A percentile compares a stretch with the other conserved stretches of the same genome.
These are phyloP conservation scores for Leptogaster cylindrica DNA, from an alignment of 2,888 invertebrate species.

Conservation along the genomic window DNA sequence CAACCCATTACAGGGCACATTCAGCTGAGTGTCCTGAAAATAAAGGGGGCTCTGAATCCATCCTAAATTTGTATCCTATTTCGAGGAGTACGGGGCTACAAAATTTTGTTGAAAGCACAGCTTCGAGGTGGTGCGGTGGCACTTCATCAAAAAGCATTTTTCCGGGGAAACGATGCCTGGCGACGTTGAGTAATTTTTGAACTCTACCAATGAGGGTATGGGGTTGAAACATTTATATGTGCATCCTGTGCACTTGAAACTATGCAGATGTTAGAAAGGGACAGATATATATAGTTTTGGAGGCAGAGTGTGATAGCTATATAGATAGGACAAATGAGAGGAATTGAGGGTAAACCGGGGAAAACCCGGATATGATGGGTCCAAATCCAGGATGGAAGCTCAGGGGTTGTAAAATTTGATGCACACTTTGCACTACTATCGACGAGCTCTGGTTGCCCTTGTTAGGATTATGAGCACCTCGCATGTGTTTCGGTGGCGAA, in stretches of 20 bases:
- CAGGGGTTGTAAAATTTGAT: constrained; percentile 33
- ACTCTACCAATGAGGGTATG: too few relatives aligned
- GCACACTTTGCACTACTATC: constrained; percentile 21
- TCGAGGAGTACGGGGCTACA: neutral
- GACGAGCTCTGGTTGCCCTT: constrained; percentile 6
- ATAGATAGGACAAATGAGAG: neutral
- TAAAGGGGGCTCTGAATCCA: constrained; percentile 18
- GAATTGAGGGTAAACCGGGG: too few relatives aligned
- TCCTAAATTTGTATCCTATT: constrained; percentile 19
- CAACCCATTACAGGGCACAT: constrained; percentile 36
- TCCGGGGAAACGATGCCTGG: constrained; percentile 2
- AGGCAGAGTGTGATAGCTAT: too few relatives aligned
- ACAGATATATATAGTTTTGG: neutral
- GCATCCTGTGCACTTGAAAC: neutral
- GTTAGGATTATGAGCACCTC: constrained; percentile 28
- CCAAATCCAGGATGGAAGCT: constrained; percentile 1
- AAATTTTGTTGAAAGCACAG: too few relatives aligned
- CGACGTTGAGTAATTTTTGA: constrained; percentile 2
- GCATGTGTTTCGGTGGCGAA: constrained; percentile 6
- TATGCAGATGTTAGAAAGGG: neutral
- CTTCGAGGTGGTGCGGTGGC: constrained; percentile 20
- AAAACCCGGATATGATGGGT: constrained; percentile 14
- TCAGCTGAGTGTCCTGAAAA: constrained; percentile 35
- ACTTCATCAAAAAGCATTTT: constrained; percentile 38
- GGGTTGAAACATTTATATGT: neutral